Evolutionary conservation across 2,888 invertebrate species (phyloP).

Genomic region (Crematogaster levior): DNA sequence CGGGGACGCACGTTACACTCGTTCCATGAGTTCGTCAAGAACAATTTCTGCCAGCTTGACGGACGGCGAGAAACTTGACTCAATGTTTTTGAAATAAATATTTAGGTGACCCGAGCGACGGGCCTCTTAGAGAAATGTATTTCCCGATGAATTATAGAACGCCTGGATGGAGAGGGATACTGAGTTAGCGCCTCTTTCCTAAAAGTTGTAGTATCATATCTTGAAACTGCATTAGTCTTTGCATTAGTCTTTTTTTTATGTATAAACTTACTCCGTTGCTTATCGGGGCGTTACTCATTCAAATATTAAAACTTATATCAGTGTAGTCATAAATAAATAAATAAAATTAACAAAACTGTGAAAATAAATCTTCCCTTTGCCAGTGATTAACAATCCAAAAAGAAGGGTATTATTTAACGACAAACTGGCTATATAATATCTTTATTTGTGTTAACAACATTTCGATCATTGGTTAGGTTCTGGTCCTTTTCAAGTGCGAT

Average conservation of each 20-base stretch:
- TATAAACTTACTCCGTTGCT: neutral
- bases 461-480: too few relatives aligned
- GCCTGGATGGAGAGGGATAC: neutral
- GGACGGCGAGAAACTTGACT: conserved; percentile 39
- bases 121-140: conserved; percentile 33
- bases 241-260: conserved; percentile 3
- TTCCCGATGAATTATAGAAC: conserved; percentile 27
- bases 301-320: too few relatives aligned
- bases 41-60: conserved; percentile 31
- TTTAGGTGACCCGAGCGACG: conserved; percentile 16
- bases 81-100: conserved; percentile 40
- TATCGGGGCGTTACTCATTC: too few relatives aligned
- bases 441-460: too few relatives aligned
- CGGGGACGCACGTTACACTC: conserved; percentile 19
- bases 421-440: too few relatives aligned
- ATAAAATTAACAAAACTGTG: too few relatives aligned
- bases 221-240: conserved; percentile 10
- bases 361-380: too few relatives aligned
- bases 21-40: conserved; percentile 38
- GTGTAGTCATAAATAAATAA: too few relatives aligned
- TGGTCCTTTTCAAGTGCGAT: too few relatives aligned
- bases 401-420: too few relatives aligned
- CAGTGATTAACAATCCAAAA: too few relatives aligned
- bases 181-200: neutral
- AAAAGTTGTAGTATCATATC: neutral